These are phyloP conservation scores for Laspeyria flexula DNA, from an alignment of 2,888 invertebrate species.

Conservation along the genomic window DNA sequence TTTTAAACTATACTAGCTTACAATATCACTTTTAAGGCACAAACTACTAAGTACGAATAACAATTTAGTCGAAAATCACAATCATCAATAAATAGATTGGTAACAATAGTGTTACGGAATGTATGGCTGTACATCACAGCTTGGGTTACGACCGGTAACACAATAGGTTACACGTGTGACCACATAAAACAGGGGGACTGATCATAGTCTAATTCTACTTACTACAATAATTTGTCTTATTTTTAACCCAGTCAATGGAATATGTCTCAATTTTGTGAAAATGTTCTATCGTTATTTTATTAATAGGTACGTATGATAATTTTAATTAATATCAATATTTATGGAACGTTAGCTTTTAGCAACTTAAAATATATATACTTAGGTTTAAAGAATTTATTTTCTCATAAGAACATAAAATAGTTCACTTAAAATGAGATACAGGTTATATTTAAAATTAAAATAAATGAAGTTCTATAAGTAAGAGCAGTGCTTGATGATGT, in stretches of 20 bases:
- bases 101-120: constrained; percentile 49
- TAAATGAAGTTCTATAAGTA: too few species aligned
- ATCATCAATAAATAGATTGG: constrained; percentile 74
- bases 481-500: too few species aligned
- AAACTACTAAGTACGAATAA: constrained; percentile 59
- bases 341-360: too few species aligned
- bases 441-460: too few species aligned
- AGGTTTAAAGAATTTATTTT: too few species aligned
- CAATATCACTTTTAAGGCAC: constrained; percentile 66
- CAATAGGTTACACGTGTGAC: background rate
- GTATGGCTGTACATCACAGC: constrained; percentile 27
- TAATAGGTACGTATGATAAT: background rate
- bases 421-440: too few species aligned
- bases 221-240: background rate
- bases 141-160: background rate
- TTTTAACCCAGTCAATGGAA: background rate
- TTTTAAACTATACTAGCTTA: constrained; percentile 49
- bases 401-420: too few species aligned
- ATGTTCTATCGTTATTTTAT: background rate
- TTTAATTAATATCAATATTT: background rate
- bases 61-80: constrained; percentile 49
- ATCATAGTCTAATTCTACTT: background rate
- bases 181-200: background rate
- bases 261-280: background rate
- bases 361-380: too few species aligned